Base-by-base conservation (phyloP, 30 jellyfish, hydroid and myxozoan genomes). In the Turritopsis rubra region DNA sequence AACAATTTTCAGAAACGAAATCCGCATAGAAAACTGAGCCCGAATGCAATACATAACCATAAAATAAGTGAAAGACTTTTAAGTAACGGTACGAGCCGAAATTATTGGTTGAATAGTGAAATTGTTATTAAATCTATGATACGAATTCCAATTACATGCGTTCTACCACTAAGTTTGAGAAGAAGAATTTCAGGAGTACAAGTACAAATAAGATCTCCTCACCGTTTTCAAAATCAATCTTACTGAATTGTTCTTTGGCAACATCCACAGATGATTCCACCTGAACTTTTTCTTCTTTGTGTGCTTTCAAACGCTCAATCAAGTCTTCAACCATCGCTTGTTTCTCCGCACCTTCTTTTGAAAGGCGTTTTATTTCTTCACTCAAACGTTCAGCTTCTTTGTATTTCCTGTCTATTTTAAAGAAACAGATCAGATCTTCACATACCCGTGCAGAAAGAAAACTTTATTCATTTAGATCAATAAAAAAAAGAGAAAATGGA, bases 301-400 rank as follows among this genome's bases (percentile, higher is more conserved):
- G 16, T 7, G 77, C 21, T 27, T 68, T 68, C 9, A 27, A 1
- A 68, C 77, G 19, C 16, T 9, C 13, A 5, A 41, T 41, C 13
- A 41, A 22, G 17, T 68, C 17, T n/a, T 27, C 28, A 9, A 68
- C 77, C 8, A 0, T 68, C 16, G 0, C 77, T 19, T 68, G 77
- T 22, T 68, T 68, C 30, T 23, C 77, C 30, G 9, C 19, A 9
- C 77, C 77, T 68, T 68, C 77, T n/a, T 23, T 27, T 9, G 77
- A n/a, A 1, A 68, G 77, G 19, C 31, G 31, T 68, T 68, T 68
- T n/a, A 68, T 68, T 27, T 68, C 77, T 9, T 68, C 77, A 0
- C 31, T n/a, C 31, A n/a, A 68, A n/a, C 30, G 28, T 22, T 68
- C 31, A 7, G 77, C 77, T 68, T 68, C 77, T 68, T 68, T 68